Conservation (phyloP, 2,888 invertebrate species). For the Plagodis dolabraria region DNA sequence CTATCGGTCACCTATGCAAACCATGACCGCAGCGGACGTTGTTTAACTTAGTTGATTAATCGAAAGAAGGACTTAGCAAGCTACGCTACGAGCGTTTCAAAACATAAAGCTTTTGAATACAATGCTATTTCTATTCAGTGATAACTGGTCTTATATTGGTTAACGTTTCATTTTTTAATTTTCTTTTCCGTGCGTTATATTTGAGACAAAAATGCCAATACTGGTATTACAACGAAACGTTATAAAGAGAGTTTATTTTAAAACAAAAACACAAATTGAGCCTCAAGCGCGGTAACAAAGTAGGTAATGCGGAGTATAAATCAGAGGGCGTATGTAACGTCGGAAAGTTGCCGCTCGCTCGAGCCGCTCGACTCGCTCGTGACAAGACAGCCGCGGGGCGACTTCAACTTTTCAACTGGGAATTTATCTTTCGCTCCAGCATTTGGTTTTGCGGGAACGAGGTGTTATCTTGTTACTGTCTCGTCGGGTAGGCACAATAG, state of each 20-base stretch:
- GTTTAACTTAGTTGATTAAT: no score
- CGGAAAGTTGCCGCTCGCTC: conserved; percentile 20
- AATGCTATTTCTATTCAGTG: no score
- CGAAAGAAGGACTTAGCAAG: no score
- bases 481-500: conserved; percentile 9
- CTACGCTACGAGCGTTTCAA: no score
- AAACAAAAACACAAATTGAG: conserved; percentile 40
- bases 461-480: conserved; percentile 34
- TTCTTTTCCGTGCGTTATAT: no score
- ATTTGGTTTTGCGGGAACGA: conserved; percentile 30
- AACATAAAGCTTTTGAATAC: no score
- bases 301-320: conserved; percentile 48
- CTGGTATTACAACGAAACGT: neutral
- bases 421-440: conserved; percentile 46
- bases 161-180: no score
- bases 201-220: no score
- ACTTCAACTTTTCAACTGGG: conserved; percentile 50
- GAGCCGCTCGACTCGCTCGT: conserved; percentile 41
- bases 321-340: conserved; percentile 51
- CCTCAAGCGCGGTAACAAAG: conserved; percentile 47
- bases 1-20: no score
- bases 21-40: no score
- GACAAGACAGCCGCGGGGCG: conserved; percentile 52
- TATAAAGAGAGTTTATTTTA: conserved; percentile 26
- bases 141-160: no score